These are phyloP conservation scores for Orthonevra nobilis DNA, from an alignment of 2,888 invertebrate species.

Conservation along the genomic window DNA sequence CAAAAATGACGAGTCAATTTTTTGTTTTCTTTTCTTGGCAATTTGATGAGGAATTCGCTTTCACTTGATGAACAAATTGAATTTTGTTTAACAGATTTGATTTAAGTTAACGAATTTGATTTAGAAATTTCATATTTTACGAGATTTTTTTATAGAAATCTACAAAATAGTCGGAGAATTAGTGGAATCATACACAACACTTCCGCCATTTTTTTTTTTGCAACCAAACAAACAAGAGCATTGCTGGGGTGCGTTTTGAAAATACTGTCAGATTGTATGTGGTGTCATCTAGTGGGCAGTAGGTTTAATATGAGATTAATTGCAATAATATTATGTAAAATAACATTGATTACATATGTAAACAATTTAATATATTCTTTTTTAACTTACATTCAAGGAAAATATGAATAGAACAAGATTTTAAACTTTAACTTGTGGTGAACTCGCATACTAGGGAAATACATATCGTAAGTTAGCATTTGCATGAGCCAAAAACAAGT, in stretches of 20 bases:
- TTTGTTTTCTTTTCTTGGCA: constrained; percentile 24
- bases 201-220: constrained; percentile 69
- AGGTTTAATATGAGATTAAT: too few species aligned
- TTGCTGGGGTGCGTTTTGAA: constrained; percentile 38
- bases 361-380: too few species aligned
- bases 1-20: constrained; percentile 63
- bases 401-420: too few species aligned
- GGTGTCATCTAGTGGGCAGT: constrained; percentile 19
- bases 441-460: too few species aligned
- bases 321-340: too few species aligned
- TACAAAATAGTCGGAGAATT: constrained; percentile 32
- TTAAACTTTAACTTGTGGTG: too few species aligned
- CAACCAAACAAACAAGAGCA: constrained; percentile 68
- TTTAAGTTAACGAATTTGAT: background rate
- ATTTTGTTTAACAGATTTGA: background rate
- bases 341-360: too few species aligned
- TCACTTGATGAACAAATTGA: constrained; percentile 4
- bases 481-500: too few species aligned
- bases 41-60: too few species aligned
- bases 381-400: too few species aligned
- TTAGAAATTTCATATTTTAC: constrained; percentile 15
- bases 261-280: constrained; percentile 3
- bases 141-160: constrained; percentile 30
- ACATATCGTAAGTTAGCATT: too few species aligned
- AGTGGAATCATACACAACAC: constrained; percentile 49